Evolutionary conservation across 1,140 invertebrate genomes (phyloP), one percentile per base, ranked within the genome.

Genomic region (Ctenoplectra terminalis): DNA sequence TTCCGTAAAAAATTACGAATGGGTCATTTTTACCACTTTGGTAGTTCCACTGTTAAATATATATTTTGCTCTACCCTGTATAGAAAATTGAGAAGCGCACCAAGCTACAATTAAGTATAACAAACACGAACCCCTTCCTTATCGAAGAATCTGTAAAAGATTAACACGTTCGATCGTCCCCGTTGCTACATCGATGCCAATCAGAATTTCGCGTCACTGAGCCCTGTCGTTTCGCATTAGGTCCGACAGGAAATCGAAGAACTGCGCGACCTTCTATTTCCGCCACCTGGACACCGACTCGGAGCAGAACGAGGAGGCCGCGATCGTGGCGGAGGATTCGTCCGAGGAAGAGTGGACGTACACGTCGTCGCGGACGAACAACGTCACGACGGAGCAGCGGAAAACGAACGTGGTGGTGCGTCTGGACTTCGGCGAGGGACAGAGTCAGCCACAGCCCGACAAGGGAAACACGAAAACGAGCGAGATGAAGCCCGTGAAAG

Each of bases 221-320:
- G 5, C 54, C 67, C 23, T 34, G 11, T 37, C 20, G 34, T 29
- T 34, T 9, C 11, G 15, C 87, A 86, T 54, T 73, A 95, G 96
- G 54, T 96, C 96, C 1, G 96, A 97, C 92, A 94, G 96, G 81
- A 96, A 96, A 90, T 97, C 96, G 20, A 97, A 96, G 88, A 97
- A 98, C 90, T 96, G 95, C 88, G 97, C 95, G 78, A 97, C 96
- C 70, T 97, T 96, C 91, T 97, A 98, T 92, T 97, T 97, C 91
- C 97, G 96, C 91, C 97, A 98, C 91, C 94, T 95, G 89, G 97
- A 98, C 89, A 98, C 97, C 3, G 97, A 98, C 92, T 97, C 97
- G 1, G 97, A 97, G 84, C 91, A 88, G 13, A 93, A 93, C 50
- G 88, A 91, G 66, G 84, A 89, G 66, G 84, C 85, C n/a, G 71